phyloP scores from a whole-genome alignment of 2,888 invertebrate species.

The Ennomos quercinarius region DNA sequence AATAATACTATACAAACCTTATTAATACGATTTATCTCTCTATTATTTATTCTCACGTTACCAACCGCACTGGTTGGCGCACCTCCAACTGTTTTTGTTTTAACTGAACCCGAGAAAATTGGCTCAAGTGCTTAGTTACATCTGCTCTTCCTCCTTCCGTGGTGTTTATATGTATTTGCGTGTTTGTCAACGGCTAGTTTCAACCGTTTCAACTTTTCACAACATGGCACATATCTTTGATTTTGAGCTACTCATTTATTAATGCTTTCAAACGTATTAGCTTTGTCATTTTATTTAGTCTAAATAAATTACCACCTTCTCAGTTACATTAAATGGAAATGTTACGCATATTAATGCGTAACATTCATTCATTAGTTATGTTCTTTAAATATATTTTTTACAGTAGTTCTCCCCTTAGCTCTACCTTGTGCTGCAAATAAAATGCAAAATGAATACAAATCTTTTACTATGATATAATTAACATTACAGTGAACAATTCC shows the following conservation, averaged over 20 bases:
- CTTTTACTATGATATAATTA: no score
- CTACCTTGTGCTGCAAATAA: no score
- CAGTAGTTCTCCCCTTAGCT: no score
- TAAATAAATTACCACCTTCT: no score
- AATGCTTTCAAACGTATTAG: neutral
- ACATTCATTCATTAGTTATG: no score
- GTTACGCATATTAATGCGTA: no score
- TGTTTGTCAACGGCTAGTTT: constrained; percentile 19
- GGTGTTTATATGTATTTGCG: constrained; percentile 8
- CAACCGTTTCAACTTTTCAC: constrained; percentile 6
- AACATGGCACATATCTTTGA: neutral
- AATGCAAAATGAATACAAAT: no score
- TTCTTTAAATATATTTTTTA: no score
- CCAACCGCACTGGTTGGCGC: constrained; percentile 58
- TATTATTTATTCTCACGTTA: constrained; percentile 53
- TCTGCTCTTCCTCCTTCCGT: constrained; percentile 32
- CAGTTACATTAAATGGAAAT: no score
- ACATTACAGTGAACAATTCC: no score
- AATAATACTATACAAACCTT: constrained; percentile 10
- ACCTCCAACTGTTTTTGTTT: constrained; percentile 59
- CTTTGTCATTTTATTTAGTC: no score
- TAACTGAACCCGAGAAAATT: constrained; percentile 48
- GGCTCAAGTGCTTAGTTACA: constrained; percentile 31
- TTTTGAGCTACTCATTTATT: neutral
- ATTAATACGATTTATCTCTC: constrained; percentile 45